Conservation (phyloP, 1,140 invertebrate species). For the Palaemon carinicauda region DNA sequence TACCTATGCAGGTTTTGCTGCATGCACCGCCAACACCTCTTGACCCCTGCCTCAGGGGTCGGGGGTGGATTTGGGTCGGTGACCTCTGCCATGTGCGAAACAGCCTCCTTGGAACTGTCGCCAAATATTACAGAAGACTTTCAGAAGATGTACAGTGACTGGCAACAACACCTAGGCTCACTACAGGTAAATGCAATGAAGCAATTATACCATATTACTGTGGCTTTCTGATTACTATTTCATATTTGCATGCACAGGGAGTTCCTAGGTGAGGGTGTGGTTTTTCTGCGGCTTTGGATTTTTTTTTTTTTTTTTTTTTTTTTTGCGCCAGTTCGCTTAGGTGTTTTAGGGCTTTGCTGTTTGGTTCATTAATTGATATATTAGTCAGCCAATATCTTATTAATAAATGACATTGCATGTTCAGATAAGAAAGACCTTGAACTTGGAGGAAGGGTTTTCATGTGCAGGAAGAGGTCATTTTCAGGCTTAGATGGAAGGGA, state of each 20-base stretch:
- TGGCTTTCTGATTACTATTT: background rate
- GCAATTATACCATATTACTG: background rate
- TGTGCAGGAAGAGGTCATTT: too few relatives aligned
- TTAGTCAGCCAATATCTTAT: too few relatives aligned
- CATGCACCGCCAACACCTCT: conserved; percentile 31
- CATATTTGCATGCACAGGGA: background rate
- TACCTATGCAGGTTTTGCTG: background rate
- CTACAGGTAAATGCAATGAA: conserved; percentile 49
- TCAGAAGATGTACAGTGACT: conserved; percentile 65
- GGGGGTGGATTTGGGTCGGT: background rate
- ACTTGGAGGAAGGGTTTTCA: too few relatives aligned
- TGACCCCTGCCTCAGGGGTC: conserved; percentile 1
- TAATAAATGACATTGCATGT: too few relatives aligned
- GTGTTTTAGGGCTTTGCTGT: too few relatives aligned
- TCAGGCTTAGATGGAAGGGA: too few relatives aligned
- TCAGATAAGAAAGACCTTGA: too few relatives aligned
- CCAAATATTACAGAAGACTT: conserved; percentile 63
- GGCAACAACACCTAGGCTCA: conserved; percentile 65
- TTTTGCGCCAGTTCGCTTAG: too few relatives aligned
- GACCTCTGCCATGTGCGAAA: conserved; percentile 36
- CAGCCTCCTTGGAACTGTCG: conserved; percentile 27
- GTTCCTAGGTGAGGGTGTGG: background rate
- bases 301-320: too few relatives aligned
- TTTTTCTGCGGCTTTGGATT: too few relatives aligned
- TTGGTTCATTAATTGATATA: too few relatives aligned